Percentiles rank a stretch among this genome's conserved stretches.
These are phyloP conservation scores for Saccopteryx bilineata DNA, from an alignment of 2,113 vertebrate species.

Conservation along the genomic window DNA sequence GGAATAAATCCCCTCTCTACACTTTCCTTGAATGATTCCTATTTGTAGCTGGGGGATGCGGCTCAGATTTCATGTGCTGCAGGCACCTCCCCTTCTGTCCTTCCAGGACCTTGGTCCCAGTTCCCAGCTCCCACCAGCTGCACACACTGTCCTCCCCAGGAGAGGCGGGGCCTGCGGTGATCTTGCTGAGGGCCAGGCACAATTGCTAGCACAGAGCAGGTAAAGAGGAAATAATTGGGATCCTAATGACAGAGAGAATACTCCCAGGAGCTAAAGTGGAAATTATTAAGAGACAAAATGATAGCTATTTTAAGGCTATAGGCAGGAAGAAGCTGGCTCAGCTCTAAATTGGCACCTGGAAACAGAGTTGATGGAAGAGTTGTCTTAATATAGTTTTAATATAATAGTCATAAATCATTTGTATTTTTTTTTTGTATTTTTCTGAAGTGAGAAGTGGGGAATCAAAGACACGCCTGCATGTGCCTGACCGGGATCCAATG, in stretches of 20 bases:
- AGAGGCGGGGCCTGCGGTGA: not conserved
- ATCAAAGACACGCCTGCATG: too few species aligned
- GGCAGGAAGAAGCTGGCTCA: conserved; percentile 17
- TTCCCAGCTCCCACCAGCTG: not conserved
- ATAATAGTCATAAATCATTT: not conserved
- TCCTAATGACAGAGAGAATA: not conserved
- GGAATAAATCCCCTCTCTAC: not conserved
- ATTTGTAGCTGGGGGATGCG: not conserved
- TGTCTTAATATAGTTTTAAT: not conserved
- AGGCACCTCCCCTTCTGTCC: not conserved
- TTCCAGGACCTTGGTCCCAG: not conserved
- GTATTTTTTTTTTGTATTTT: not conserved
- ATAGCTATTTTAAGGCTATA: not conserved
- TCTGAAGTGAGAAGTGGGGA: too few species aligned
- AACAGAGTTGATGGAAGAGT: conserved; percentile 25
- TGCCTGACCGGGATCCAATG: too few species aligned
- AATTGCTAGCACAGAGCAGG: not conserved
- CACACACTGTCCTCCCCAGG: not conserved
- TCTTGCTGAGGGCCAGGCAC: not conserved
- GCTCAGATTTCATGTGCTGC: not conserved
- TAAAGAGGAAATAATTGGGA: not conserved
- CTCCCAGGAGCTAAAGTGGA: not conserved
- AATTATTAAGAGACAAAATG: not conserved
- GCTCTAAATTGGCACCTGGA: not conserved
- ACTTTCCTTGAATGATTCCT: not conserved